These are phyloP conservation scores for Drosophila mimetica DNA, from an alignment of 2,888 invertebrate species.

Conservation along the genomic window DNA sequence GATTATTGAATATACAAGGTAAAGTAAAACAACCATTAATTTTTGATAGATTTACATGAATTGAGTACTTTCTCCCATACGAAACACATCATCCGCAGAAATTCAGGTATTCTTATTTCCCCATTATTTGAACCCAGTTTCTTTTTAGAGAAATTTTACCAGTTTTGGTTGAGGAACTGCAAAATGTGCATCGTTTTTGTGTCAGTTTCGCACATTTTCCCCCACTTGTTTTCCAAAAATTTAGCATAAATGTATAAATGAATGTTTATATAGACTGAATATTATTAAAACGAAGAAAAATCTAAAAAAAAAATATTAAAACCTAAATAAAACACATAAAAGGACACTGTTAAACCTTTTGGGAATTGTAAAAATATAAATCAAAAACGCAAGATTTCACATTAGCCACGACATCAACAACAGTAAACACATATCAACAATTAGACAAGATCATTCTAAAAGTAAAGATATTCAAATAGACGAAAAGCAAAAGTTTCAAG, in stretches of 20 bases:
- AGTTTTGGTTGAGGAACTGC: constrained; percentile 59
- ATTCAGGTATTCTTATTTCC: constrained; percentile 14
- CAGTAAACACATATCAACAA: constrained; percentile 73
- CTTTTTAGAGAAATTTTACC: constrained; percentile 40
- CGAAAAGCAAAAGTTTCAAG: constrained; percentile 59
- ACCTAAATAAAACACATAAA: constrained; percentile 25
- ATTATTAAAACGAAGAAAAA: constrained; percentile 67
- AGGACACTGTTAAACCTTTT: constrained; percentile 26
- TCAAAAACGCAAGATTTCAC: constrained; percentile 27
- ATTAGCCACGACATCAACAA: constrained; percentile 54
- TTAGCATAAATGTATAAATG: constrained; percentile 77
- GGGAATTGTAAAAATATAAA: constrained; percentile 40
- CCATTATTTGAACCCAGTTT: constrained; percentile 31
- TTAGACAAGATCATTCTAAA: constrained; percentile 29
- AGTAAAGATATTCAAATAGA: constrained; percentile 30
- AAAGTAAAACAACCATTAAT: constrained; percentile 53
- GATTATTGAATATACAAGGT: constrained; percentile 21
- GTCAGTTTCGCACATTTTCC: constrained; percentile 25
- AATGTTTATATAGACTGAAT: constrained; percentile 79
- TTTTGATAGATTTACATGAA: constrained; percentile 77
- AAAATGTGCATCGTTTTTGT: constrained; percentile 56
- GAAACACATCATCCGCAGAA: constrained; percentile 11
- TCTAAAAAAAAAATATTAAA: constrained; percentile 15
- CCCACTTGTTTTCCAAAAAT: constrained; percentile 49
- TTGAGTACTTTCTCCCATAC: constrained; percentile 19